These are phyloP conservation scores for Dione juno DNA, from an alignment of 2,888 invertebrate genomes.

Conservation along the genomic window DNA sequence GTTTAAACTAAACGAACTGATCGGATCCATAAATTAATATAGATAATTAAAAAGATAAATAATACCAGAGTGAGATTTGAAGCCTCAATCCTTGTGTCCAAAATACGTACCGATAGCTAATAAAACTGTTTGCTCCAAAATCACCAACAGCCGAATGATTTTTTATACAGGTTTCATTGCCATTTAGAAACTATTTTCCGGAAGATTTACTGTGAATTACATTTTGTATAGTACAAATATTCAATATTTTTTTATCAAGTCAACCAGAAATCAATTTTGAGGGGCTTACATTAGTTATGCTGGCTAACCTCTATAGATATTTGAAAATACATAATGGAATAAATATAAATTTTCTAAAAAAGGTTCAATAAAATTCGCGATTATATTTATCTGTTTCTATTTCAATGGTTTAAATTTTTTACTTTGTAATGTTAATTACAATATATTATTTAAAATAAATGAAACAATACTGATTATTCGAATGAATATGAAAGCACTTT, in stretches of 20 bases:
- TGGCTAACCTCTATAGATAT: not conserved
- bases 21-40: no score
- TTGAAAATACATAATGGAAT: not conserved
- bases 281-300: constrained; percentile 7
- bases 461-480: no score
- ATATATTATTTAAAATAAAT: no score
- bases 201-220: not conserved
- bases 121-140: no score
- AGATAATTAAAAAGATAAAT: no score
- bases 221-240: not conserved
- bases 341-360: not conserved
- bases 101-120: no score
- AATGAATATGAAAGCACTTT: no score
- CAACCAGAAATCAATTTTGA: constrained; percentile 13
- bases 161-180: not conserved
- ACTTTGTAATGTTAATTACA: no score
- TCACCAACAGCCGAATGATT: not conserved
- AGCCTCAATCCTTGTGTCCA: not conserved
- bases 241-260: constrained; percentile 9
- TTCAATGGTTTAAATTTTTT: no score
- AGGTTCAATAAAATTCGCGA: not conserved
- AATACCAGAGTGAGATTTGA: not conserved
- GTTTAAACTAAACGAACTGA: no score
- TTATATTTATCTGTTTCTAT: not conserved
- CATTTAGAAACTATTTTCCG: not conserved